These are phyloP conservation scores for Sebastes minor DNA, from an alignment of 2,797 vertebrate genomes.

Conservation along the genomic window DNA sequence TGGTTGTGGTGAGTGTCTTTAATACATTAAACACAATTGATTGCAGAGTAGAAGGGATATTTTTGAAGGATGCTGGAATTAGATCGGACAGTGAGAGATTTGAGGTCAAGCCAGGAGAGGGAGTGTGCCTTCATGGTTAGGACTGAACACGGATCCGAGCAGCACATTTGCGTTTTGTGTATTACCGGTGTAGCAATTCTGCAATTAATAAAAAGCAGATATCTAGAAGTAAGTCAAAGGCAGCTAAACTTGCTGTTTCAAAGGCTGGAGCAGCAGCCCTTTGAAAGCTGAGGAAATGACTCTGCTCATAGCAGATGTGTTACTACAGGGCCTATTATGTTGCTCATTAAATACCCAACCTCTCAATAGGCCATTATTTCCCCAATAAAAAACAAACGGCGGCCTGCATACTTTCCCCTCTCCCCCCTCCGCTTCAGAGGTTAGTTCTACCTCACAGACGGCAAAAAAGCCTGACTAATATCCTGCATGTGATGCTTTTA, in stretches of 20 bases:
- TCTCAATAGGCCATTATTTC: slow-evolving; percentile 88
- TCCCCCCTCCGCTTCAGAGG: slow-evolving; percentile 75
- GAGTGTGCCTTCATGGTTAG: slow-evolving; percentile 44
- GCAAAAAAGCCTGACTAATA: slow-evolving; percentile 84
- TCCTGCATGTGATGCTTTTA: slow-evolving; percentile 84
- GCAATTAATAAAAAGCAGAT: slow-evolving; percentile 79
- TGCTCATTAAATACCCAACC: slow-evolving; percentile 86
- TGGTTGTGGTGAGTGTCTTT: slow-evolving; percentile 77
- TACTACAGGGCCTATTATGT: slow-evolving; percentile 86
- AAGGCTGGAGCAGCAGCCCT: slow-evolving; percentile 73
- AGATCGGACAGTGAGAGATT: slow-evolving; percentile 61
- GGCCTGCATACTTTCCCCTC: slow-evolving; percentile 76
- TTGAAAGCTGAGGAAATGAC: slow-evolving; percentile 84
- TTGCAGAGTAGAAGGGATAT: slow-evolving; percentile 61
- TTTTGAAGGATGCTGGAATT: slow-evolving; percentile 67
- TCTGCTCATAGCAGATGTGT: slow-evolving; percentile 85
- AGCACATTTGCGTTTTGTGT: slow-evolving; percentile 53
- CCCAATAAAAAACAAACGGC: slow-evolving; percentile 85
- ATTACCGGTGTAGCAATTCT: slow-evolving; percentile 59
- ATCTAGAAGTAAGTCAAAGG: slow-evolving; percentile 66
- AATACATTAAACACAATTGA: slow-evolving; percentile 82
- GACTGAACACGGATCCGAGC: slow-evolving; percentile 39
- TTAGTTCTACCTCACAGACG: slow-evolving; percentile 80
- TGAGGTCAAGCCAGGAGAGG: slow-evolving; percentile 62
- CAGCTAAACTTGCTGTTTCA: slow-evolving; percentile 69